Evolutionary conservation across 1,140 invertebrate genomes (phyloP), one percentile per base, ranked within the genome.

Genomic region (Leptonema lineaticorne): DNA sequence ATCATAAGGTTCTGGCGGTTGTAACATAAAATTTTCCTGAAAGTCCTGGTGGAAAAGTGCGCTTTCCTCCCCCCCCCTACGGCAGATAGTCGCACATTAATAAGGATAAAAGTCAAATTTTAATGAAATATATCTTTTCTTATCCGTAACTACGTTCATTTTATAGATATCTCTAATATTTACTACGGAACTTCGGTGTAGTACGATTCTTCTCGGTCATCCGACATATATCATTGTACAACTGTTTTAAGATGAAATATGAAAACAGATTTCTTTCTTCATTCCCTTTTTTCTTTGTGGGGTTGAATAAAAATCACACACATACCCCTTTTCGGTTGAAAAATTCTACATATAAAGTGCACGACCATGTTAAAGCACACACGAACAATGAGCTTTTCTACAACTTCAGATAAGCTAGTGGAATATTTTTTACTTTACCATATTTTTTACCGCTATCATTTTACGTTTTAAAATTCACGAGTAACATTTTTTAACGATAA

Each of bases 41-140:
- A 69, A 69, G 57, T n/a, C n/a, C n/a, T n/a, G n/a, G 58, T 37
- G 46, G 67, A 56, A 50, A 48, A 33, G 56, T 16, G 62, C 57
- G n/a, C n/a, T n/a, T n/a, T n/a, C n/a, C n/a, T n/a, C n/a, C n/a
- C n/a, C n/a, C n/a, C n/a, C n/a, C 68, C 16, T 37, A 5, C 24
- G 63, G 58, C 41, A 65, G 50, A 16, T 14, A 9, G 62, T 48
- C 4, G 46, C 46, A 60, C 68, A 66, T 69, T 69, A 69, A 69
- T 69, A 69, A 69, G 68, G 68, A 69, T 69, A 66, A 69, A 69
- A 69, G 68, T 66, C 68, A 66, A 69, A 69, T 65, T 69, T 65
- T 69, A 69, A 69, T 69, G 68, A 69, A 69, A 69, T 69, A 69
- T 69, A 50, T 58, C 59, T 60, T 62, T 22, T 45, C 41, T 5